phyloP scores from a whole-genome alignment of 2,888 invertebrate species.

The Drosophila falleni region DNA sequence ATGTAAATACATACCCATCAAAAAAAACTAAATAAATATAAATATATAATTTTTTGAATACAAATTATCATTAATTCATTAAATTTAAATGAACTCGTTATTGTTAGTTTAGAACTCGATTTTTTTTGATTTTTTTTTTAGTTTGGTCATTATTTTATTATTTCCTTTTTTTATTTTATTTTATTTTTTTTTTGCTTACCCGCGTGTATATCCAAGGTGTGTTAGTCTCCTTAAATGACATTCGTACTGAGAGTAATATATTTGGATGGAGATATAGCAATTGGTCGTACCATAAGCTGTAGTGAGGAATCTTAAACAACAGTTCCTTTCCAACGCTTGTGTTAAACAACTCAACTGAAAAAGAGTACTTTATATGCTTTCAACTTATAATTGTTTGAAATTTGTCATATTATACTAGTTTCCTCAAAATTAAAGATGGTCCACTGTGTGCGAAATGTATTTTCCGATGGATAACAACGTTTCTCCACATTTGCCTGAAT shows the following conservation, averaged over 20 bases:
- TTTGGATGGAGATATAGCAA: slow-evolving; percentile 20
- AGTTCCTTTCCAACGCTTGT: neutral
- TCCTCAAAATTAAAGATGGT: slow-evolving; percentile 3
- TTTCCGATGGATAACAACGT: neutral
- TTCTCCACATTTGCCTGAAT: slow-evolving; percentile 35
- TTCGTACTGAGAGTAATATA: slow-evolving; percentile 18
- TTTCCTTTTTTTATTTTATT: too few relatives aligned
- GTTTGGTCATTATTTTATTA: too few relatives aligned
- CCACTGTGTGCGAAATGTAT: slow-evolving; percentile 18
- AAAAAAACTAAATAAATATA: too few relatives aligned
- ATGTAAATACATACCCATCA: too few relatives aligned
- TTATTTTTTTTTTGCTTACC: slow-evolving; percentile 23
- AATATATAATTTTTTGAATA: too few relatives aligned
- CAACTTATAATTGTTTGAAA: neutral
- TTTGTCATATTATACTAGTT: slow-evolving; percentile 17
- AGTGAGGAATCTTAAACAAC: slow-evolving; percentile 36
- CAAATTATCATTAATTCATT: too few relatives aligned
- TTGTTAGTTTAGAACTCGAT: neutral
- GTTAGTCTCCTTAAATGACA: slow-evolving; percentile 10
- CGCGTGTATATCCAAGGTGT: slow-evolving; percentile 6
- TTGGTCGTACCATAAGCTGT: slow-evolving; percentile 21
- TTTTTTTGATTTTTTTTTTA: too few relatives aligned
- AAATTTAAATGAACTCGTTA: neutral
- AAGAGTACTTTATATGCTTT: neutral
- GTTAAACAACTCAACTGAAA: slow-evolving; percentile 14